A percentile compares a stretch with the other conserved stretches of the same genome.
These are phyloP conservation scores for Merluccius polli DNA, from an alignment of 2,797 vertebrate genomes.

Conservation along the genomic window DNA sequence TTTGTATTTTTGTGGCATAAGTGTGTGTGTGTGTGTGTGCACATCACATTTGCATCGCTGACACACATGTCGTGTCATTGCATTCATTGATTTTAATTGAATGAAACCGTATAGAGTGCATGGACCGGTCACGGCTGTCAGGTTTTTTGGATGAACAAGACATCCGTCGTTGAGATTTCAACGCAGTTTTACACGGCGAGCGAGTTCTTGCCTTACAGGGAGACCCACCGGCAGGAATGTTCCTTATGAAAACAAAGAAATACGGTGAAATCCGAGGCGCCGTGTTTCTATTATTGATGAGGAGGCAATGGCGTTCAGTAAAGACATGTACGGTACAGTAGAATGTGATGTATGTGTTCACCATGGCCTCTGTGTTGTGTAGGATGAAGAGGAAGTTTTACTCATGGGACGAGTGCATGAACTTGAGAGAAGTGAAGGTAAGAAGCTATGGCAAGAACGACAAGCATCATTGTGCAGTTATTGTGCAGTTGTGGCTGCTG, in stretches of 20 bases:
- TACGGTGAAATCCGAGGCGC: constrained; percentile 28
- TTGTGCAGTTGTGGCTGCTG: too few species aligned
- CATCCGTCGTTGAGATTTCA: neutral
- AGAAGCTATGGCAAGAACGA: constrained; percentile 21
- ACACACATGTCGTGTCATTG: neutral
- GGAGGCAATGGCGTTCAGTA: constrained; percentile 41
- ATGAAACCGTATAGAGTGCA: neutral
- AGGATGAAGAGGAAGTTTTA: constrained; percentile 99
- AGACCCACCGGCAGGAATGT: neutral
- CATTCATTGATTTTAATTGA: neutral
- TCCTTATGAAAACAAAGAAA: constrained; percentile 20
- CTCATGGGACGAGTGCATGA: constrained; percentile 99
- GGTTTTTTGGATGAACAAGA: too few species aligned
- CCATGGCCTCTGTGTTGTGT: constrained; percentile 28
- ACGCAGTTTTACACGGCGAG: neutral
- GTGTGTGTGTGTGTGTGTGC: too few species aligned
- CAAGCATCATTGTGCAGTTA: too few species aligned
- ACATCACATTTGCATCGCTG: neutral
- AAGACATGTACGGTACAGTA: neutral
- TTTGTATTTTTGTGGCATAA: neutral
- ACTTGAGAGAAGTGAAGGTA: constrained; percentile 98
- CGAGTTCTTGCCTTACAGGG: neutral
- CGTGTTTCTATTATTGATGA: neutral
- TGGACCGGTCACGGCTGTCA: neutral
- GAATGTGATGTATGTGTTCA: neutral